phyloP scores from a whole-genome alignment of 1,140 invertebrate genomes.

The Tetramorium alpestre region DNA sequence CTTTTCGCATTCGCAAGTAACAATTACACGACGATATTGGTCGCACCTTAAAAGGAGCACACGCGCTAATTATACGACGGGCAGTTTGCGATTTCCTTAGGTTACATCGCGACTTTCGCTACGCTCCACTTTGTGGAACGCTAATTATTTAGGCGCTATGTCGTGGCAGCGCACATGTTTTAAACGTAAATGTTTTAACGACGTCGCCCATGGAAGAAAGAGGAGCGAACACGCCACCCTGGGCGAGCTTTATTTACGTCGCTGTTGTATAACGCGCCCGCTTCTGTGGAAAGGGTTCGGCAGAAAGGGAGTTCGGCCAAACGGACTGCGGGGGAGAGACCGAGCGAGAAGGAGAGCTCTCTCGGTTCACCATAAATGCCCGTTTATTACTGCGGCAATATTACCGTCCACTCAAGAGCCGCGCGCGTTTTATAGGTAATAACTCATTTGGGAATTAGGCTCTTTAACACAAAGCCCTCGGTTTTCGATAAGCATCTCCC shows the following conservation, averaged over 20 bases:
- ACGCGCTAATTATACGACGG: constrained; percentile 4
- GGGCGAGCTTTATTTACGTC: constrained; percentile 71
- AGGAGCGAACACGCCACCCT: constrained; percentile 30
- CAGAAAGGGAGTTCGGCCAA: constrained; percentile 2
- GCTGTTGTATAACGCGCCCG: constrained; percentile 37
- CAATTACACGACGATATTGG: background rate
- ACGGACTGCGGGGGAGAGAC: constrained; percentile 22
- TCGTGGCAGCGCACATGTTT: constrained; percentile 37
- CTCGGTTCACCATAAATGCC: constrained; percentile 80
- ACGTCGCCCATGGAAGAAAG: constrained; percentile 52
- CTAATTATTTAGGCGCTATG: constrained; percentile 70
- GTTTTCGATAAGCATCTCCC: constrained; percentile 77
- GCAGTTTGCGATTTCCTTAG: background rate
- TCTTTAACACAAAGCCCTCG: constrained; percentile 80
- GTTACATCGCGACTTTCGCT: constrained; percentile 20
- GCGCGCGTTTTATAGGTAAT: constrained; percentile 82
- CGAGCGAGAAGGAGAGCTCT: background rate
- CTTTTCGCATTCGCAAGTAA: background rate
- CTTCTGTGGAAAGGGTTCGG: constrained; percentile 48
- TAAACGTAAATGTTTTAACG: constrained; percentile 63
- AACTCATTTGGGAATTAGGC: constrained; percentile 82
- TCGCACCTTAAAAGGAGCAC: constrained; percentile 8
- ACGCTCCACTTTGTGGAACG: constrained; percentile 61
- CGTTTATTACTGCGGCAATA: constrained; percentile 82
- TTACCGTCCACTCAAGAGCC: constrained; percentile 80